Conservation (phyloP, 2,888 invertebrate species). For the Griposia aprilina region DNA sequence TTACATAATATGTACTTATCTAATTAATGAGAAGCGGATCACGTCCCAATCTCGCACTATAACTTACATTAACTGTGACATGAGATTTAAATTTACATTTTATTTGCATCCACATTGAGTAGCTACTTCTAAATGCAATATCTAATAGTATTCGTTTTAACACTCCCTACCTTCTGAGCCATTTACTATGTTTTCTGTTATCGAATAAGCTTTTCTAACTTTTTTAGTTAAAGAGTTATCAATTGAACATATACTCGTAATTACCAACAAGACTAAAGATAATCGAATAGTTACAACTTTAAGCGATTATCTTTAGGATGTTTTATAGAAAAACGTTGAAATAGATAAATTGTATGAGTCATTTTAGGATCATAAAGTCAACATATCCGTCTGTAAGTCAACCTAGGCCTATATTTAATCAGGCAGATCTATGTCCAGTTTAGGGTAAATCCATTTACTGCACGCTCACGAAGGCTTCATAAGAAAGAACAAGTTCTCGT, state of each 20-base stretch:
- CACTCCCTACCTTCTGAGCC: background rate
- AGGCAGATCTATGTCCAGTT: background rate
- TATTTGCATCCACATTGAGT: conserved; percentile 29
- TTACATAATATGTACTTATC: background rate
- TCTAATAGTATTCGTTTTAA: background rate
- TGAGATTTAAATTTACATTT: conserved; percentile 33
- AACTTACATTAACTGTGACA: conserved; percentile 26
- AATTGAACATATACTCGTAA: background rate
- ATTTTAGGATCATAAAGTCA: background rate
- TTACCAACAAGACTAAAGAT: background rate
- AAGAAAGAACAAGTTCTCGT: conserved; percentile 32
- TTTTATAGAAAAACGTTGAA: background rate
- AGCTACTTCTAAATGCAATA: conserved; percentile 10
- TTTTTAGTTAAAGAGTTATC: background rate
- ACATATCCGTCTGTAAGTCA: background rate
- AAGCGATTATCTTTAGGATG: background rate
- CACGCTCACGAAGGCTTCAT: conserved; percentile 18
- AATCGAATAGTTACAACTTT: background rate
- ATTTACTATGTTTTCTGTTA: background rate
- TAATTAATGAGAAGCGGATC: conserved; percentile 29
- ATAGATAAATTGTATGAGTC: background rate
- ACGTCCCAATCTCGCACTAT: conserved; percentile 29
- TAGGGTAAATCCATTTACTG: background rate
- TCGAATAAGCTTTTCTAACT: background rate
- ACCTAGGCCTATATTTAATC: background rate